A percentile compares a stretch with the other conserved stretches of the same genome.
phyloP scores from a whole-genome alignment of 2,797 vertebrate genomes.

The Numenius phaeopus region DNA sequence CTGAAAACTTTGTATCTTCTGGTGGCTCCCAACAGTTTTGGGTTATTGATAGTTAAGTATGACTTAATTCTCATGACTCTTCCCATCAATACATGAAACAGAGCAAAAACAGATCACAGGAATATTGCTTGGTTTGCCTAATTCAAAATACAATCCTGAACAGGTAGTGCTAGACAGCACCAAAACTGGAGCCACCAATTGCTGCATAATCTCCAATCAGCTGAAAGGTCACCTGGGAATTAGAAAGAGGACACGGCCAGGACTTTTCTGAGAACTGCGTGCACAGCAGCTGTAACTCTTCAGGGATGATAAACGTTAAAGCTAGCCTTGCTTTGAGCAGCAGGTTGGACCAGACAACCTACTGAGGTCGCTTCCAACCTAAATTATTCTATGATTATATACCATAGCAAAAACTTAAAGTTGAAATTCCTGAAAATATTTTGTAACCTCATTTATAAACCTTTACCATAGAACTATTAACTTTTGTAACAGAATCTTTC shows the following conservation, averaged over 20 bases:
- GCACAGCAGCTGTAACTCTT: background rate
- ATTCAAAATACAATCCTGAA: background rate
- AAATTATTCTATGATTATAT: background rate
- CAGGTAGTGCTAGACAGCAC: background rate
- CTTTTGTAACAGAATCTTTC: slow-evolving; percentile 41
- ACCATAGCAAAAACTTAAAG: background rate
- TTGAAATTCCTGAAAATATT: background rate
- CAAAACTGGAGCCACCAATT: background rate
- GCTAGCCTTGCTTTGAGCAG: background rate
- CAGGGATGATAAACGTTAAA: background rate
- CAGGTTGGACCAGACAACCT: background rate
- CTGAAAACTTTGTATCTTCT: background rate
- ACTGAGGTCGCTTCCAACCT: background rate
- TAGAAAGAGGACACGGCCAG: background rate
- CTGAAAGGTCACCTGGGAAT: background rate
- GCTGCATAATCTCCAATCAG: background rate
- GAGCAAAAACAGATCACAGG: background rate
- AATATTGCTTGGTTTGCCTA: background rate
- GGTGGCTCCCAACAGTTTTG: background rate
- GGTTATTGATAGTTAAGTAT: background rate
- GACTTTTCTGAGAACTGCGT: background rate
- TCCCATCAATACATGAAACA: background rate
- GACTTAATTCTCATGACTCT: background rate
- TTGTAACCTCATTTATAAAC: slow-evolving; percentile 34
- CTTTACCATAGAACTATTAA: slow-evolving; percentile 13